Percentiles rank a stretch among this genome's conserved stretches.
Conservation (phyloP, 1,140 invertebrate species). For the Babylonia areolata region DNA sequence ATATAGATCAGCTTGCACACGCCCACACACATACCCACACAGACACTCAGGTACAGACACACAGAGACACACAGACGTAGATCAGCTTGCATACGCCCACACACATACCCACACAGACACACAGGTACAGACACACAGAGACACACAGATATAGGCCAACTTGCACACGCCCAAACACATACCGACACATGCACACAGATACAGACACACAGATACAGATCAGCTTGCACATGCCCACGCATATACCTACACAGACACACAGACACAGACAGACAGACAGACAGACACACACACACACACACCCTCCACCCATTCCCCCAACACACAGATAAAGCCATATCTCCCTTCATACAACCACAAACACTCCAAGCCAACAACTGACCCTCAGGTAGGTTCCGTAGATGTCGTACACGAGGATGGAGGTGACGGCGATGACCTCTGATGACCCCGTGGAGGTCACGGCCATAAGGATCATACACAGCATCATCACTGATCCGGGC, state of each 20-base stretch:
- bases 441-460: constrained; percentile 76
- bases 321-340: too few species aligned
- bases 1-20: background rate
- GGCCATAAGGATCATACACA: constrained; percentile 75
- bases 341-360: too few species aligned
- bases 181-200: background rate
- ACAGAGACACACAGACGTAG: background rate
- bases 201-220: background rate
- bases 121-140: background rate
- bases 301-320: too few species aligned
- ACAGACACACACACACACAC: too few species aligned
- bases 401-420: constrained; percentile 76
- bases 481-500: constrained; percentile 68
- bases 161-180: background rate
- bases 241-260: too few species aligned
- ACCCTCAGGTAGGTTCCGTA: constrained; percentile 75
- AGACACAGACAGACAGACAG: too few species aligned
- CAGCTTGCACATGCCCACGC: background rate
- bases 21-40: background rate
- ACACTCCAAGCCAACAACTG: background rate
- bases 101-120: background rate
- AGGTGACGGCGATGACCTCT: constrained; percentile 76
- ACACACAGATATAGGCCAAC: background rate
- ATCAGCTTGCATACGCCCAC: background rate
- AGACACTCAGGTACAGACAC: too few species aligned